Base-by-base conservation (phyloP, 2,888 invertebrate species). In the Cheiracanthium punctorium region DNA sequence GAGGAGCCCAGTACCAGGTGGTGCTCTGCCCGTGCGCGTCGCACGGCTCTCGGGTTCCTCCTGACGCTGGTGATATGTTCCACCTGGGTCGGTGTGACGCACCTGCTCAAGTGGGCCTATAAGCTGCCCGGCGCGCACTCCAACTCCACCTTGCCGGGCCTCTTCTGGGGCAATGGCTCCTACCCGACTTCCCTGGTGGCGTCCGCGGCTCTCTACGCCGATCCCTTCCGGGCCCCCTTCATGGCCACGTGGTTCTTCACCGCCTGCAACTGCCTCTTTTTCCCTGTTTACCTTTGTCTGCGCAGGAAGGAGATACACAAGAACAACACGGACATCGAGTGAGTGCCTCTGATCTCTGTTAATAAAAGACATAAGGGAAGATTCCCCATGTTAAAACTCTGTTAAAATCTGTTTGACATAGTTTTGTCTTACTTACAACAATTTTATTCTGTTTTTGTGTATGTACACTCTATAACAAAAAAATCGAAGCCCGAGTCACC, bases 181-280 rank as follows among this genome's bases (percentile, higher is more conserved):
- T 71, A 33, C 28, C 24, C 24, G 2, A 37, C 24, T 17, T 43
- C 73, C 12, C 69, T 80, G 58, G 0, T 5, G 1, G 2, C 58
- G 17, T 20, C 58, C 58, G 24, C 24, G 4, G 24, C 24, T 24
- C 24, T 58, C 58, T 58, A 20, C 24, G 4, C 20, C 8, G 84
- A 73, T 17, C 73, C 84, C 48, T 86, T 75, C 14, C 95, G 96
- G 92, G 97, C 97, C 17, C 97, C 98, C 80, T 97, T 98, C 93
- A 96, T 98, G 93, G 96, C 97, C 10, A 96, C 97, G 37, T 98
- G 98, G 97, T 97, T 97, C 92, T 96, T 95, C 91, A 97, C 97
- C 72, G 96, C 96, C 91, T 97, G 97, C 95, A 95, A 96, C 79
- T 94, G 96, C 90, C 93, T 98, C 79, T 97, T 97, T 48, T 87